Base-by-base conservation (phyloP, 2,888 invertebrate genomes). In the Agonopterix subpropinquella region DNA sequence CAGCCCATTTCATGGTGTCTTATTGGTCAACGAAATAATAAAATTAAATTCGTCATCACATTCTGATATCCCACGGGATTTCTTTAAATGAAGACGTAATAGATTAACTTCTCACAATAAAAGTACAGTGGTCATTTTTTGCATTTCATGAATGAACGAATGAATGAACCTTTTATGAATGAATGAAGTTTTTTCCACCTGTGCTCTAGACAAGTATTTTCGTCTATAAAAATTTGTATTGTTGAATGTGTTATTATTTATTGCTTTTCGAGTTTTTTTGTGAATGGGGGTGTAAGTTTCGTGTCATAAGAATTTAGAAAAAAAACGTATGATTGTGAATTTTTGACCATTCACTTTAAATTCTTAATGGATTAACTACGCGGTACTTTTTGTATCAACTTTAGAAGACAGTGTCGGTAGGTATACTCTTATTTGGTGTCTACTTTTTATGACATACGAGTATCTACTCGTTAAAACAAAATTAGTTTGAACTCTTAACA, bases 201-300 rank as follows among this genome's bases (percentile, higher is more conserved):
- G 81, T 76, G 61, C 65, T 69, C 10, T 43, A 65, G 61, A 66
- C 68, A 71, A 56, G 58, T 67, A 64, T 69, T 67, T 65, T 54
- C 66, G 65, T 57, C 74, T 67, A 80, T 85, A 81, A 84, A 86
- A 86, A 85, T 80, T 83, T 86, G 81, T 86, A 80, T 84, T 82
- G 81, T 85, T 67, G 67, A 63, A 62, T 59, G 60, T 63, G 54
- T 72, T 77, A 82, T 84, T 81, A 84, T 86, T 87, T 87, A 85
- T 82, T 77, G 59, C 64, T 64, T 62, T 28, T 52, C 18, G 44
- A 55, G 53, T 59, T 62, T 66, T 73, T 70, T 66, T 58, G 52
- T 70, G 58, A 59, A 57, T 61, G 62, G 53, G 47, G 48, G 51
- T 57, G 52, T 55, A 53, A 43, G 36, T 48, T 47, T 46, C 13